Conservation (phyloP, 2,797 vertebrate species). For the Lates japonicus region DNA sequence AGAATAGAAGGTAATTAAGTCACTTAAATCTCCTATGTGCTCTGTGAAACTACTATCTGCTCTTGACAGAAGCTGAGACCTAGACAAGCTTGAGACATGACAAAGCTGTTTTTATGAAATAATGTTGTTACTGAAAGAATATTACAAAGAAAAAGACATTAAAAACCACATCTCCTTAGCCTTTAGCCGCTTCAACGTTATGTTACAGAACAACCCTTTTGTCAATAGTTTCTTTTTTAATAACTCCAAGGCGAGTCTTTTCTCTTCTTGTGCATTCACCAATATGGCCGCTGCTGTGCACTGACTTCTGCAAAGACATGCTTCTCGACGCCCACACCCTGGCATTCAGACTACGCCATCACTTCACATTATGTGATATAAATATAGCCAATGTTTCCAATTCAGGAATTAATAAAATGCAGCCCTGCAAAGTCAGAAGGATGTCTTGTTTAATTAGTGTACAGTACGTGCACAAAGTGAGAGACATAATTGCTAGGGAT, state of each 20-base stretch:
- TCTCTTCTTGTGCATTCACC: background rate
- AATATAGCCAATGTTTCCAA: slow-evolving; percentile 12
- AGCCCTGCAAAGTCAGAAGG: background rate
- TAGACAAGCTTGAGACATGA: slow-evolving; percentile 16
- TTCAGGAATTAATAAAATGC: slow-evolving; percentile 1
- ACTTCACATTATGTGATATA: slow-evolving; percentile 24
- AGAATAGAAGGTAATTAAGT: slow-evolving; percentile 47
- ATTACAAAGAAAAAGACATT: background rate
- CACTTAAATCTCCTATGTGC: slow-evolving; percentile 8
- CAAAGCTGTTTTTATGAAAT: background rate
- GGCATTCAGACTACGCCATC: slow-evolving; percentile 22
- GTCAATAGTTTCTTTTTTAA: slow-evolving; percentile 2
- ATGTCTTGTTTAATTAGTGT: background rate
- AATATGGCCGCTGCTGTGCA: background rate
- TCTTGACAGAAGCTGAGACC: slow-evolving; percentile 12
- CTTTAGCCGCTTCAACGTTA: background rate
- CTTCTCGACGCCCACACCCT: slow-evolving; percentile 30
- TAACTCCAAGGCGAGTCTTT: background rate
- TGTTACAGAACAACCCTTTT: background rate
- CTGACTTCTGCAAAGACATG: slow-evolving; percentile 25
- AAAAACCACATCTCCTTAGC: background rate
- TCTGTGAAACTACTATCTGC: slow-evolving; percentile 22
- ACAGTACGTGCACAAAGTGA: slow-evolving; percentile 2
- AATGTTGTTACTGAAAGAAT: background rate
- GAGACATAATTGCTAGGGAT: background rate